phyloP scores from a whole-genome alignment of 1,140 invertebrate genomes.

The Periplaneta americana region DNA sequence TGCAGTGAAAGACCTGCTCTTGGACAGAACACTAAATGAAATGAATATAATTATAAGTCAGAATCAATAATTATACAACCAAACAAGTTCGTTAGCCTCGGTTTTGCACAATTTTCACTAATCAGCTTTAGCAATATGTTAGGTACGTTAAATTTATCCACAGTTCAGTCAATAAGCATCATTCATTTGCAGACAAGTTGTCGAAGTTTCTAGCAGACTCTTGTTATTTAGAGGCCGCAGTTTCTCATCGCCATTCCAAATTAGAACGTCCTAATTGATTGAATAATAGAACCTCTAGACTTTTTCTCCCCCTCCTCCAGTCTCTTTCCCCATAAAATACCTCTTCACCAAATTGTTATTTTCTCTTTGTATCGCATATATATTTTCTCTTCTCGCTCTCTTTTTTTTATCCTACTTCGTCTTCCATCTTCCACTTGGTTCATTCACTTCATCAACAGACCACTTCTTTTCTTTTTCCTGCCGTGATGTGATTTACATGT shows the following conservation, averaged over 20 bases:
- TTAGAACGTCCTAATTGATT: conserved; percentile 10
- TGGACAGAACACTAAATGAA: too few species aligned
- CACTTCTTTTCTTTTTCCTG: conserved; percentile 6
- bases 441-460: conserved; percentile 13
- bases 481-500: conserved; percentile 17
- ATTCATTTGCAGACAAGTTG: not conserved
- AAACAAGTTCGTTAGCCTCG: not conserved
- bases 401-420: not conserved
- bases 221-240: not conserved
- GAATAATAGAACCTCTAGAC: conserved; percentile 1
- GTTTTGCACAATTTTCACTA: not conserved
- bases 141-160: not conserved
- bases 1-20: too few species aligned
- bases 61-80: too few species aligned
- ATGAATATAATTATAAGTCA: too few species aligned
- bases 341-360: conserved; percentile 8
- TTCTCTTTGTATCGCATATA: conserved; percentile 3
- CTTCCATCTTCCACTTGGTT: conserved; percentile 7
- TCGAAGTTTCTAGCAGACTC: not conserved
- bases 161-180: not conserved
- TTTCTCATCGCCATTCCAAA: not conserved
- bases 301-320: not conserved
- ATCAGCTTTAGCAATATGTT: not conserved
- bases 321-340: not conserved
- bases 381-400: conserved; percentile 3